These are phyloP conservation scores for Aproaerema taeniolella DNA, from an alignment of 2,888 invertebrate genomes.

Conservation along the genomic window DNA sequence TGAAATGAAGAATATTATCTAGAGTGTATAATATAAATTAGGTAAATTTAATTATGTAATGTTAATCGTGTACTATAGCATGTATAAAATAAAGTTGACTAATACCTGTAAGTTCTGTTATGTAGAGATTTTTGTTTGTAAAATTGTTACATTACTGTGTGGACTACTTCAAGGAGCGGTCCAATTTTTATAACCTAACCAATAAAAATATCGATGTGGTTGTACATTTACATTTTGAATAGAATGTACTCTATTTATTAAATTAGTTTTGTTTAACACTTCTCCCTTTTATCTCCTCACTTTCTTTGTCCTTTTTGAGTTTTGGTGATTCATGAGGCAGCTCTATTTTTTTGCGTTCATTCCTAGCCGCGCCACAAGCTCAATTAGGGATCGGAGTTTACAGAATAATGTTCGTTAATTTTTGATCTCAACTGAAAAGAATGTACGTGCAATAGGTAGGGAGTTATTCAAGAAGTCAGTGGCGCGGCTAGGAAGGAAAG, in stretches of 20 bases:
- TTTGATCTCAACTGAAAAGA: too few relatives aligned
- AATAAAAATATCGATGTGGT: slow-evolving; percentile 77
- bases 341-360: too few relatives aligned
- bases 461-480: too few relatives aligned
- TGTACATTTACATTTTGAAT: slow-evolving; percentile 76
- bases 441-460: too few relatives aligned
- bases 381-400: too few relatives aligned
- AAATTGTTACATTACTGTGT: slow-evolving; percentile 73
- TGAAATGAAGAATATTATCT: slow-evolving; percentile 38
- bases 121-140: slow-evolving; percentile 78
- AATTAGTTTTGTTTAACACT: slow-evolving; percentile 63
- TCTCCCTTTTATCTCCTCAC: slow-evolving; percentile 39
- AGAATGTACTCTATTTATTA: slow-evolving; percentile 75
- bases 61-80: slow-evolving; percentile 74
- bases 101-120: slow-evolving; percentile 76
- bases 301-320: too few relatives aligned
- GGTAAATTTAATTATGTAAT: slow-evolving; percentile 54
- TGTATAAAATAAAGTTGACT: slow-evolving; percentile 77
- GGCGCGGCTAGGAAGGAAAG: too few relatives aligned
- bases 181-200: slow-evolving; percentile 78
- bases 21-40: slow-evolving; percentile 40
- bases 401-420: too few relatives aligned
- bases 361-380: too few relatives aligned
- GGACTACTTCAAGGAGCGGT: slow-evolving; percentile 71
- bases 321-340: too few relatives aligned